phyloP scores from a whole-genome alignment of 2,888 invertebrate genomes.

The Caenorhabditis panamensis region DNA sequence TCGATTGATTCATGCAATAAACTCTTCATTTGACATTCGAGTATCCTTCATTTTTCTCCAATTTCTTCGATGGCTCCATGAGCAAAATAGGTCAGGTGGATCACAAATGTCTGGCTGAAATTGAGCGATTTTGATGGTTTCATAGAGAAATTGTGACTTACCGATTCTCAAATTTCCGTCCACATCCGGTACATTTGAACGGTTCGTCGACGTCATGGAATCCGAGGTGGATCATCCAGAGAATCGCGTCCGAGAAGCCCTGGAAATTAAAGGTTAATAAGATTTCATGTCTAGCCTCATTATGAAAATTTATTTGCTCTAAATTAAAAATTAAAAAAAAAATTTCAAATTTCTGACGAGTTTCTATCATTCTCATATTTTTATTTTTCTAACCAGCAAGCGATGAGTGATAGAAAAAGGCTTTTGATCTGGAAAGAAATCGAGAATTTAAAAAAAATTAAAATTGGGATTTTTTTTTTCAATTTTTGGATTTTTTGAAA shows the following conservation, averaged over 20 bases:
- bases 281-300: too few relatives aligned
- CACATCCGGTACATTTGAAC: conserved; percentile 46
- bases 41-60: not conserved
- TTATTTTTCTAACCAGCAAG: too few relatives aligned
- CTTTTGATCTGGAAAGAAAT: too few relatives aligned
- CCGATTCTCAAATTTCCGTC: conserved; percentile 49
- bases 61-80: conserved; percentile 7
- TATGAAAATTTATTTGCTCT: too few relatives aligned
- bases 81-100: conserved; percentile 50
- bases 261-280: conserved; percentile 4
- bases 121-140: not conserved
- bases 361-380: too few relatives aligned
- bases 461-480: too few relatives aligned
- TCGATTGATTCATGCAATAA: too few relatives aligned
- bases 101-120: conserved; percentile 47
- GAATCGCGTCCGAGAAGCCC: conserved; percentile 47
- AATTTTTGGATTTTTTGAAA: too few relatives aligned
- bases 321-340: too few relatives aligned
- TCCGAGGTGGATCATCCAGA: conserved; percentile 53
- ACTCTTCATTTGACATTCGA: not conserved
- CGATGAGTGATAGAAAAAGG: too few relatives aligned
- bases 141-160: not conserved
- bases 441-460: too few relatives aligned
- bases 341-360: too few relatives aligned
- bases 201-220: conserved; percentile 43